phyloP scores from a whole-genome alignment of 2,888 invertebrate species.

The Drosophila nr. perissopoda region DNA sequence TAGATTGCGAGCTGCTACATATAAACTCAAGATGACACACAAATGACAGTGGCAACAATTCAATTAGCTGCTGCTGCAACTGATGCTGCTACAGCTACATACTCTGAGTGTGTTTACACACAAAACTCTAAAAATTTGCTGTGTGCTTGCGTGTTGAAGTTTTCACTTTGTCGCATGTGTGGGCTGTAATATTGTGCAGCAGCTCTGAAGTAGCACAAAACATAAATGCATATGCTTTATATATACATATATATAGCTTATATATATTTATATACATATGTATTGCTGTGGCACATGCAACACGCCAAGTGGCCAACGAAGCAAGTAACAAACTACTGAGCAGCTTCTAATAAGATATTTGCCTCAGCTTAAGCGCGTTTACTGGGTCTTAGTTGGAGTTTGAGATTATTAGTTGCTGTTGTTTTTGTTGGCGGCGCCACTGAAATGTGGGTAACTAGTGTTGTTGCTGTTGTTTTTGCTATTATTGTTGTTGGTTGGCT shows the following conservation, averaged over 20 bases:
- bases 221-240: slow-evolving; percentile 22
- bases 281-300: slow-evolving; percentile 53
- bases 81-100: slow-evolving; percentile 2
- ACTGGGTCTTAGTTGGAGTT: slow-evolving; percentile 40
- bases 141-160: slow-evolving; percentile 44
- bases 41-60: slow-evolving; percentile 61
- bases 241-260: slow-evolving; percentile 1
- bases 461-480: slow-evolving; percentile 25
- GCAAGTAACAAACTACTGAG: slow-evolving; percentile 46
- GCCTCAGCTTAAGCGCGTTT: slow-evolving; percentile 70
- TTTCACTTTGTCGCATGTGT: slow-evolving; percentile 76
- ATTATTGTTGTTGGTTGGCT: slow-evolving; percentile 46
- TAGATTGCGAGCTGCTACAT: slow-evolving; percentile 21
- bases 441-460: slow-evolving; percentile 72
- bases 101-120: slow-evolving; percentile 16
- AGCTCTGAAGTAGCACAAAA: slow-evolving; percentile 70
- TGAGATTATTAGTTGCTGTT: slow-evolving; percentile 49
- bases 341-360: slow-evolving; percentile 56
- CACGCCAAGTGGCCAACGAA: slow-evolving; percentile 61
- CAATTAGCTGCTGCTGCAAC: slow-evolving; percentile 47
- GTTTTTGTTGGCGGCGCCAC: slow-evolving; percentile 61
- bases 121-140: slow-evolving; percentile 11
- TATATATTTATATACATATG: slow-evolving; percentile 26
- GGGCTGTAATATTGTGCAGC: slow-evolving; percentile 34
- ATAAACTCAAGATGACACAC: slow-evolving; percentile 51